These are phyloP conservation scores for Eristalinus sepulchralis DNA, from an alignment of 2,888 invertebrate species.

Conservation along the genomic window DNA sequence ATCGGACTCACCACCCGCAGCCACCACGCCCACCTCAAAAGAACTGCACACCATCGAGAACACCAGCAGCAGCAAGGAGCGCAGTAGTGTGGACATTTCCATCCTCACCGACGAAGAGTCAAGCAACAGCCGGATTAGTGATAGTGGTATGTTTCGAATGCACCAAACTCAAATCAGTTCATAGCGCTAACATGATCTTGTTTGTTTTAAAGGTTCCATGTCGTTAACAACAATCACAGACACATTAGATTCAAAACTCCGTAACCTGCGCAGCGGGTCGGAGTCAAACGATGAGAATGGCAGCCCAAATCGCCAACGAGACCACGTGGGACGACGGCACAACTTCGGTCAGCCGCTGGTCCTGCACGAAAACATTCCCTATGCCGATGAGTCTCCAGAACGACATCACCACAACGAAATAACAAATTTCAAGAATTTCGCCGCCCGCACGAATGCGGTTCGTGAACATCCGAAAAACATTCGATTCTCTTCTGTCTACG, in stretches of 20 bases:
- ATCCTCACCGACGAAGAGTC: constrained; percentile 79
- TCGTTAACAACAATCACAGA: constrained; percentile 91
- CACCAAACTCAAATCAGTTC: background rate
- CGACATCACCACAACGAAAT: constrained; percentile 76
- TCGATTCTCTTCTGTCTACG: constrained; percentile 77
- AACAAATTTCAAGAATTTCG: constrained; percentile 62
- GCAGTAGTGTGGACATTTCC: constrained; percentile 78
- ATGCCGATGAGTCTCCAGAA: constrained; percentile 86
- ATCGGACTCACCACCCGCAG: constrained; percentile 72
- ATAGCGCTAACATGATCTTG: background rate
- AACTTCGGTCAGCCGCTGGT: constrained; percentile 79
- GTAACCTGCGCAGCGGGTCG: constrained; percentile 86
- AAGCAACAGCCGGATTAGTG: constrained; percentile 78
- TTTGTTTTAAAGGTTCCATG: constrained; percentile 86
- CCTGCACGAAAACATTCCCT: constrained; percentile 85
- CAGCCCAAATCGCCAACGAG: constrained; percentile 79
- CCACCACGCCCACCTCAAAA: constrained; percentile 74
- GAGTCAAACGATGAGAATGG: constrained; percentile 83
- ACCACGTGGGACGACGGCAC: constrained; percentile 76
- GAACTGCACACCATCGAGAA: constrained; percentile 74
- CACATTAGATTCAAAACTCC: constrained; percentile 91
- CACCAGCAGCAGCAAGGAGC: constrained; percentile 74
- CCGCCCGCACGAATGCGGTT: constrained; percentile 47
- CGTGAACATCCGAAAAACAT: constrained; percentile 74
- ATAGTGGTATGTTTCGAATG: constrained; percentile 76